Conservation (phyloP, 2,113 vertebrate species). For the Macaca fascicularis region DNA sequence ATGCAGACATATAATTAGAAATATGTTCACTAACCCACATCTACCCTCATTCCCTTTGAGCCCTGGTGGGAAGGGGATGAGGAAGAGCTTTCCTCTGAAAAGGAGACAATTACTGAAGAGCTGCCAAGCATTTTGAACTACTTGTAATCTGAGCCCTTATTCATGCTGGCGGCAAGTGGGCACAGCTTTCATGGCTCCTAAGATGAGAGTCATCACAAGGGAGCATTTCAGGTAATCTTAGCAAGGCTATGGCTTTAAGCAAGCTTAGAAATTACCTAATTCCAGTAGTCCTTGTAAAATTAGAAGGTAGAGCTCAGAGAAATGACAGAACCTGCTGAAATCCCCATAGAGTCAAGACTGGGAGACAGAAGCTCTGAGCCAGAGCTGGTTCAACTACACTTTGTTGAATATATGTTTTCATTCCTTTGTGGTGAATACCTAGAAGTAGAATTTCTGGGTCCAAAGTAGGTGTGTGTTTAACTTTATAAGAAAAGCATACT, state of each 20-base stretch:
- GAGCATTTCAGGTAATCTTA: neutral
- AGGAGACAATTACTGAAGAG: neutral
- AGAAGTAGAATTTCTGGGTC: neutral
- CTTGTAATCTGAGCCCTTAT: neutral
- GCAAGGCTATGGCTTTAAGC: neutral
- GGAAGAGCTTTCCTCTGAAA: neutral
- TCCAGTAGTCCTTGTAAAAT: neutral
- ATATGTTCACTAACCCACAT: neutral
- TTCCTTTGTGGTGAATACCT: neutral
- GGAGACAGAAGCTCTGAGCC: neutral
- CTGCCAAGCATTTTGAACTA: neutral
- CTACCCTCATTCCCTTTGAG: neutral
- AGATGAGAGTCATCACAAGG: neutral
- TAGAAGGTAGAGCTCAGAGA: neutral
- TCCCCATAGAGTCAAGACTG: neutral
- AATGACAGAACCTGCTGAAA: neutral
- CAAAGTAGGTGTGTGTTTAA: neutral
- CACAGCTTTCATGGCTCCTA: neutral
- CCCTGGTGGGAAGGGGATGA: neutral
- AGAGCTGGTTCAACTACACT: neutral
- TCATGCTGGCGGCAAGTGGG: neutral
- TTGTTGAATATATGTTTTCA: slow-evolving; percentile 11
- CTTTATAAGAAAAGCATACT: neutral
- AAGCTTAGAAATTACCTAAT: neutral
- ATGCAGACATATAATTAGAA: neutral